Evolutionary conservation across 2,888 invertebrate species (phyloP), one percentile per base, ranked within the genome.

Genomic region (Thera obeliscata): DNA sequence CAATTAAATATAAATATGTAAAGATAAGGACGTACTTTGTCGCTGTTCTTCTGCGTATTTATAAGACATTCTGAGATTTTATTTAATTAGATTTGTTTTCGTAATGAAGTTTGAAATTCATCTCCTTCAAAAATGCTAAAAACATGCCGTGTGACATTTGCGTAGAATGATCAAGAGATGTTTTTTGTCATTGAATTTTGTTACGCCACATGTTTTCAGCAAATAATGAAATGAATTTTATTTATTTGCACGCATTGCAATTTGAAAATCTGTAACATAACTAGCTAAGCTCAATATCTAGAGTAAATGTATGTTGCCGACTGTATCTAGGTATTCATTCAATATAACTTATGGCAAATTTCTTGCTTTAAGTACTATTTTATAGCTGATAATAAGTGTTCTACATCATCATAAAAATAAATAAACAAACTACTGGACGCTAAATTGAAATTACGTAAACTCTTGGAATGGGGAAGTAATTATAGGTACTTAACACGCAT

Each of bases 321-420:
- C 43, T 43, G 56, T 61, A 41, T 33, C 33, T 49, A 22, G 22
- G 22, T 22, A 22, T 22, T 22, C 22, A 56, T 61, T 57, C 46
- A 58, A 58, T 66, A 48, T 54, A 62, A 46, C 62, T 66, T 62
- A 61, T 54, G 41, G 36, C 33, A 52, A 35, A 57, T 49, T 35
- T 7, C 49, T 54, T 46, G 63, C 54, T 50, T 49, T 33, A 59
- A 11, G 33, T 56, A 61, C 43, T n/a, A 54, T 65, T 59, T 60
- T 55, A 66, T 61, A 55, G 49, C n/a, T n/a, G 3, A 38, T 33
- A 58, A 56, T 35, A 35, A 50, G 38, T 50, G 9, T 12, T 22
- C 35, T 43, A n/a, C 36, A 54, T 35, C 43, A 11, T 58, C 8
- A 41, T 58, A 46, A 64, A 22, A 22, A 22, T 22, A 22, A 22